Percentiles rank a stretch among this genome's conserved stretches.
phyloP scores from a whole-genome alignment of 2,888 invertebrate species.

The Micoletzkya japonica region DNA sequence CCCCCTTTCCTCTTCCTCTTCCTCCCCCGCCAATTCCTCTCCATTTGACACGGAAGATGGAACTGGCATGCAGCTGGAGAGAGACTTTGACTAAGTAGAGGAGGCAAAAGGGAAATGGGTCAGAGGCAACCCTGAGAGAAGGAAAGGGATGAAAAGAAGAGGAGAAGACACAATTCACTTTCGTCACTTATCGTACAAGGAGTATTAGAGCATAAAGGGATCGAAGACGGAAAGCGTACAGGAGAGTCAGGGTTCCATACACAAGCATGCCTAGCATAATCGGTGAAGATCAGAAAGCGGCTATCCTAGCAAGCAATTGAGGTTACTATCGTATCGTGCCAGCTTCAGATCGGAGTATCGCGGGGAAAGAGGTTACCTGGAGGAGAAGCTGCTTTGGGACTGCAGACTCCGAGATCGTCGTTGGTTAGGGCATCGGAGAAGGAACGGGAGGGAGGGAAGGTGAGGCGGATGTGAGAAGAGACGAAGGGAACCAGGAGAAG shows the following conservation, averaged over 20 bases:
- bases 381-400: constrained; percentile 13
- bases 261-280: no score
- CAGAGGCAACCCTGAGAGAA: constrained; percentile 10
- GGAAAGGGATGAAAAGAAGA: constrained; percentile 16
- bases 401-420: constrained; percentile 7
- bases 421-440: constrained; percentile 18
- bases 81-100: not conserved
- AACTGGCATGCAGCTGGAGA: not conserved
- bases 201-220: not conserved
- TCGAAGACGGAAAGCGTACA: not conserved
- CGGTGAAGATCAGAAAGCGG: no score
- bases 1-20: not conserved
- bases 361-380: constrained; percentile 14
- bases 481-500: constrained; percentile 1
- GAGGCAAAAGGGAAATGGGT: constrained; percentile 7
- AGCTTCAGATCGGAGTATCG: no score
- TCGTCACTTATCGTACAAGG: no score
- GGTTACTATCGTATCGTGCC: no score
- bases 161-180: constrained; percentile 2
- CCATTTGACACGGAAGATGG: not conserved
- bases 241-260: no score
- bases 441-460: constrained; percentile 44
- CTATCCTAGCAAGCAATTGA: no score
- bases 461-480: constrained; percentile 44
- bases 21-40: no score